Percentiles rank a stretch among this genome's conserved stretches.
phyloP scores from a whole-genome alignment of 2,113 vertebrate species.

The Propithecus coquereli region DNA sequence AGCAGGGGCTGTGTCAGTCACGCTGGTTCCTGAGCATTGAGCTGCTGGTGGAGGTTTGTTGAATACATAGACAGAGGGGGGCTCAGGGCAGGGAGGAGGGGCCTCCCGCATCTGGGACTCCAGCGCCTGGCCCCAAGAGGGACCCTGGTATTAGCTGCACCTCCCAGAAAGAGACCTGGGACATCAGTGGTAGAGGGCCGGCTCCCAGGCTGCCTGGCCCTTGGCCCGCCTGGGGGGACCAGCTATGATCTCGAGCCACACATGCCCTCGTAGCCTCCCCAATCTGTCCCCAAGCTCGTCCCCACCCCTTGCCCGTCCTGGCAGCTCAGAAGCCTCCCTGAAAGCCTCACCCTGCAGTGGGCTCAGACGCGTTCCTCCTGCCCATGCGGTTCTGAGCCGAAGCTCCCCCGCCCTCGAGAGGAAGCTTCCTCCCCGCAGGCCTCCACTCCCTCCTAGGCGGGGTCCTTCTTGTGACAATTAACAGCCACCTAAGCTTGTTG shows the following conservation, averaged over 20 bases:
- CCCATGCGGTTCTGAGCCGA: neutral
- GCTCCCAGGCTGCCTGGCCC: neutral
- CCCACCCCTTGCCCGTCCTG: neutral
- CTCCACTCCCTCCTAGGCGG: fast-evolving
- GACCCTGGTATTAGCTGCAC: fast-evolving
- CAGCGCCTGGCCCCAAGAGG: neutral
- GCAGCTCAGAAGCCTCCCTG: neutral
- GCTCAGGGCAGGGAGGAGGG: neutral
- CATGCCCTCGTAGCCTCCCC: fast-evolving
- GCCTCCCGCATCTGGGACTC: neutral
- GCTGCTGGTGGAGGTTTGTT: fast-evolving
- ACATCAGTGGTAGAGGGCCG: neutral
- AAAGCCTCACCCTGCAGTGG: neutral
- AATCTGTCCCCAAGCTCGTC: fast-evolving
- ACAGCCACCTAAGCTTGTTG: fast-evolving
- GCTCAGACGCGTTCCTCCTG: slow-evolving; percentile 49
- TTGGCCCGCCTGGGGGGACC: neutral
- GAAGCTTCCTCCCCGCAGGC: neutral
- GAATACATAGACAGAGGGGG: neutral
- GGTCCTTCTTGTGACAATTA: fast-evolving
- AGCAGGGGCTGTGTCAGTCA: fast-evolving
- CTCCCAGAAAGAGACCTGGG: neutral
- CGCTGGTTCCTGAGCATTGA: neutral
- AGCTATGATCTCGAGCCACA: neutral
- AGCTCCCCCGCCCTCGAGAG: neutral